phyloP scores from a whole-genome alignment of 2,113 vertebrate species.

The Hypanus sabinus region DNA sequence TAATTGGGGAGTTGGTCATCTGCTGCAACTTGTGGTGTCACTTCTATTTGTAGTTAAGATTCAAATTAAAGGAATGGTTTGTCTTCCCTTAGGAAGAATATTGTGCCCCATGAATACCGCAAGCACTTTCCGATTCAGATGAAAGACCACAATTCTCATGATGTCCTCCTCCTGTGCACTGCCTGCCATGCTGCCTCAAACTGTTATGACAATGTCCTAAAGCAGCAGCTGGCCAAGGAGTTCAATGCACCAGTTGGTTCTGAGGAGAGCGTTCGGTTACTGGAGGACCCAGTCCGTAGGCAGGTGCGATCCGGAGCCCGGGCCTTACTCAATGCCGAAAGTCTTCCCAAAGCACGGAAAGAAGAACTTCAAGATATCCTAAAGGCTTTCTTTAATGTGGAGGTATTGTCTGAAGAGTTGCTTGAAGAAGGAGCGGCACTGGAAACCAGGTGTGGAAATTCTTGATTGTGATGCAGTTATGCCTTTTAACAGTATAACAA shows the following conservation, averaged over 20 bases:
- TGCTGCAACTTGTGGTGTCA: background rate
- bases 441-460: constrained; percentile 71
- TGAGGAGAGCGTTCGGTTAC: constrained; percentile 74
- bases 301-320: constrained; percentile 82
- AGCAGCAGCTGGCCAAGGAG: constrained; percentile 80
- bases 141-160: constrained; percentile 98
- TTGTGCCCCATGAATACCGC: constrained; percentile 90
- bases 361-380: constrained; percentile 69
- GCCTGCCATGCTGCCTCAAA: constrained; percentile 88
- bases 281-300: constrained; percentile 77
- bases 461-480: background rate
- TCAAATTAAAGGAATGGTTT: background rate
- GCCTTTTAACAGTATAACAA: background rate
- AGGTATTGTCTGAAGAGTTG: constrained; percentile 56
- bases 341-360: constrained; percentile 65
- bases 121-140: constrained; percentile 90
- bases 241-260: constrained; percentile 79
- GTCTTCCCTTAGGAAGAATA: constrained; percentile 72
- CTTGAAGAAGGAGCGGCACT: constrained; percentile 72
- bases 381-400: constrained; percentile 57
- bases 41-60: background rate
- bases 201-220: constrained; percentile 79
- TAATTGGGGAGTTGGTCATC: background rate
- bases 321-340: constrained; percentile 73
- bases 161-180: constrained; percentile 88